Conservation (phyloP, 2,888 invertebrate genomes). For the Dicranocentrus wangi region DNA sequence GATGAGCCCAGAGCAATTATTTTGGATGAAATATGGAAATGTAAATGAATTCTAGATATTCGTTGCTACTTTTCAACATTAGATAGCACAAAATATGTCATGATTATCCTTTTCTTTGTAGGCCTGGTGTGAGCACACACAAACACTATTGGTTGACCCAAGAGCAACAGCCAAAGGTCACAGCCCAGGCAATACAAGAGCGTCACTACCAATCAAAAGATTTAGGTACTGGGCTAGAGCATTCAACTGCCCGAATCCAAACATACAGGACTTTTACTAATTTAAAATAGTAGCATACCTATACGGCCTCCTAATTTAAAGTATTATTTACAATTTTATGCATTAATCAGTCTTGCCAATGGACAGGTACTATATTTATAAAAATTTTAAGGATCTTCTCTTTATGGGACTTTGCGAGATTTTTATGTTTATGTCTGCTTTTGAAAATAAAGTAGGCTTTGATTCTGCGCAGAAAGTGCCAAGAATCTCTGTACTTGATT, state of each 20-base stretch:
- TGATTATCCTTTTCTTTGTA: neutral
- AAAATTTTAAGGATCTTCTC: too few species aligned
- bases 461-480: too few species aligned
- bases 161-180: constrained; percentile 25
- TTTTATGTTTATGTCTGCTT: too few species aligned
- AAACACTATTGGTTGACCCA: constrained; percentile 53
- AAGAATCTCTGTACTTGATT: too few species aligned
- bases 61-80: constrained; percentile 20
- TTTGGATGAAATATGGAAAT: constrained; percentile 63
- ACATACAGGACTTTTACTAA: constrained; percentile 56
- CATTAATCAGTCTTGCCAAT: too few species aligned
- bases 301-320: constrained; percentile 1
- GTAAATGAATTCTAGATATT: constrained; percentile 30
- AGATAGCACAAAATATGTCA: neutral
- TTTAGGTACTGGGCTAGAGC: constrained; percentile 53
- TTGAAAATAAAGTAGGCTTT: too few species aligned
- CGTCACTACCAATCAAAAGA: constrained; percentile 52
- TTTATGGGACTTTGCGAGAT: too few species aligned
- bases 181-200: constrained; percentile 48
- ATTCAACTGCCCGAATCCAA: constrained; percentile 57
- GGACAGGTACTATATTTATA: too few species aligned
- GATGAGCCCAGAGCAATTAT: constrained; percentile 47
- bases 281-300: neutral
- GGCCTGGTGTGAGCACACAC: constrained; percentile 55
- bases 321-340: neutral